Evolutionary conservation across 2,888 invertebrate genomes (phyloP).

Genomic region (Limnephilus auricula): DNA sequence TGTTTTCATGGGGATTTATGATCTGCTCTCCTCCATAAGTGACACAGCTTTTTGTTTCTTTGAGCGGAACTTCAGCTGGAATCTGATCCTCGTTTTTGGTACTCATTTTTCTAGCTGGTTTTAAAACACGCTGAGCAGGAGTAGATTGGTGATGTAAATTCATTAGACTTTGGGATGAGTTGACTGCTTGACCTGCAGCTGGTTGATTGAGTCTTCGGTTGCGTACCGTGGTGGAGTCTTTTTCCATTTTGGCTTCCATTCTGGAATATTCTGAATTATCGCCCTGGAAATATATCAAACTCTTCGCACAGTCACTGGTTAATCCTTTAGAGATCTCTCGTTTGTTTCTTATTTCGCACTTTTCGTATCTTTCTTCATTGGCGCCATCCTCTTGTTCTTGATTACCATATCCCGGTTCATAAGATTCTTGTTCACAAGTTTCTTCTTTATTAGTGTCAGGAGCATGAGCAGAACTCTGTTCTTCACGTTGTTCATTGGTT

Average conservation of each 20-base stretch:
- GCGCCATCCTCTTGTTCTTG: not conserved
- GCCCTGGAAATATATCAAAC: slow-evolving; percentile 46
- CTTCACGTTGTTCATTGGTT: not conserved
- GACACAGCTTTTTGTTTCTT: not conserved
- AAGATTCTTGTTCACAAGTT: not conserved
- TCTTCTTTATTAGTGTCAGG: not conserved
- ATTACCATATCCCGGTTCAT: not conserved
- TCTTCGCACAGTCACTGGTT: slow-evolving; percentile 46
- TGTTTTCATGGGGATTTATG: not conserved
- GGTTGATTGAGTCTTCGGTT: not conserved
- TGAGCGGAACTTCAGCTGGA: not conserved
- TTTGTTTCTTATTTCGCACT: slow-evolving; percentile 28
- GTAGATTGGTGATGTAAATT: slow-evolving; percentile 17
- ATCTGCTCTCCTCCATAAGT: not conserved
- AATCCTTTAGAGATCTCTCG: slow-evolving; percentile 47
- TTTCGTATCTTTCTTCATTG: not conserved
- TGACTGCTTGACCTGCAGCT: not conserved
- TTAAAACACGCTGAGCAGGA: not conserved
- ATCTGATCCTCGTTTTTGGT: not conserved
- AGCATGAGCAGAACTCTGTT: not conserved
- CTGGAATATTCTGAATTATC: not conserved
- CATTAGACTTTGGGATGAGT: slow-evolving; percentile 30
- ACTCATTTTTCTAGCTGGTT: not conserved
- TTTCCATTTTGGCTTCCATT: slow-evolving; percentile 2
- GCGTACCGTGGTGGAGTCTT: not conserved